phyloP scores from a whole-genome alignment of 2,888 invertebrate species.

The Agonopterix arenella region DNA sequence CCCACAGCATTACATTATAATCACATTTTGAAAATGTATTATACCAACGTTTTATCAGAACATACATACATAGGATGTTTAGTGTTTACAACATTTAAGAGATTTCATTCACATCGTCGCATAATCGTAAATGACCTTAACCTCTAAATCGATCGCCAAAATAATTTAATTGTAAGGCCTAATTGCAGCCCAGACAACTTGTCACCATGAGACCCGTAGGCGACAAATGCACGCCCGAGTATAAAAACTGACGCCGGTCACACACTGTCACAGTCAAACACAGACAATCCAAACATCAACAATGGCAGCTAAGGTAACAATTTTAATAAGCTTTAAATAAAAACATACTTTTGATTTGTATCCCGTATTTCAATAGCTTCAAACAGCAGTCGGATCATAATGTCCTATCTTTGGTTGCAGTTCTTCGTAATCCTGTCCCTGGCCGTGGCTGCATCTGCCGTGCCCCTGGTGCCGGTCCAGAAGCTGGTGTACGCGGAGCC shows the following conservation, averaged over 20 bases:
- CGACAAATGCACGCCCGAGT: constrained; percentile 24
- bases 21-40: too few relatives aligned
- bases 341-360: not conserved
- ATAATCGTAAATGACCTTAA: constrained; percentile 27
- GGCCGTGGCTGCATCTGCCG: constrained; percentile 37
- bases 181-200: constrained; percentile 17
- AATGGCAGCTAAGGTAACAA: constrained; percentile 58
- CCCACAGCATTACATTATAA: too few relatives aligned
- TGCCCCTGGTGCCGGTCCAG: constrained; percentile 30
- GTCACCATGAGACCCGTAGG: constrained; percentile 16
- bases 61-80: too few relatives aligned
- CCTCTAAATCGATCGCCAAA: constrained; percentile 23
- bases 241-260: constrained; percentile 47
- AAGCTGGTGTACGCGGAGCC: constrained; percentile 29
- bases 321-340: not conserved
- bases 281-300: constrained; percentile 39
- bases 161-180: constrained; percentile 17
- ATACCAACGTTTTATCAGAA: too few relatives aligned
- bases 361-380: too few relatives aligned
- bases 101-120: too few relatives aligned
- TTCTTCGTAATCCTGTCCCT: constrained; percentile 45
- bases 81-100: too few relatives aligned
- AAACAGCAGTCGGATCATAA: not conserved
- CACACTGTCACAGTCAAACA: constrained; percentile 39
- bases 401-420: constrained; percentile 23